Evolutionary conservation across 2,797 vertebrate genomes (phyloP).

Genomic region (Enteromius fasciolatus): DNA sequence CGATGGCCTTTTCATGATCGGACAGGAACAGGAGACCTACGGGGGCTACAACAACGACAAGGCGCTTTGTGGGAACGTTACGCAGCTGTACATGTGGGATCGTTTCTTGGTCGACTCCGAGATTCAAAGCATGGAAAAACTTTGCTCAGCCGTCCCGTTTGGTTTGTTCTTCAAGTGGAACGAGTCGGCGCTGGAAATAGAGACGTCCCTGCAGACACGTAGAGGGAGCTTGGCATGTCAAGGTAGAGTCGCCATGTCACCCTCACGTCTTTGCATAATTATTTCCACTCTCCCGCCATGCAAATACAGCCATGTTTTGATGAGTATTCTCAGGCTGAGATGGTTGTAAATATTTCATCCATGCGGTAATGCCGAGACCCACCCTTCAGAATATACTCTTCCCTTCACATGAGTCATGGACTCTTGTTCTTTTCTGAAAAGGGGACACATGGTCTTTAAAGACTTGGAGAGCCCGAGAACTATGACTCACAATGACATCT

Average conservation of each 20-base stretch:
- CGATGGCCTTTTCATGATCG: conserved; percentile 73
- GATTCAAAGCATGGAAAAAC: conserved; percentile 75
- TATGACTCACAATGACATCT: conserved; percentile 34
- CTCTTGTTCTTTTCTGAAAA: conserved; percentile 33
- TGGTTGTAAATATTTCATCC: conserved; percentile 76
- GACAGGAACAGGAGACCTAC: conserved; percentile 73
- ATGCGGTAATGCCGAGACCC: conserved; percentile 75
- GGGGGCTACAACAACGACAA: conserved; percentile 68
- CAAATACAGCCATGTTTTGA: conserved; percentile 63
- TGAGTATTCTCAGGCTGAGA: conserved; percentile 63
- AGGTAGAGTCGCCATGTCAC: conserved; percentile 65
- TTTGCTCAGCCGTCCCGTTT: conserved; percentile 69
- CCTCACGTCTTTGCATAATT: conserved; percentile 30
- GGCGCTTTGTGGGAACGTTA: conserved; percentile 78
- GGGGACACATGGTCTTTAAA: conserved; percentile 37
- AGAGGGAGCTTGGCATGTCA: conserved; percentile 70
- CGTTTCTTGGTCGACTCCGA: conserved; percentile 69
- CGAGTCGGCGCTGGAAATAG: conserved; percentile 67
- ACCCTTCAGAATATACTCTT: conserved; percentile 76
- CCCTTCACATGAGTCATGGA: conserved; percentile 61
- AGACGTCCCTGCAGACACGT: conserved; percentile 64
- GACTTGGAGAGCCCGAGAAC: conserved; percentile 28
- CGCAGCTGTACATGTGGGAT: conserved; percentile 80
- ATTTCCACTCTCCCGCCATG: conserved; percentile 40
- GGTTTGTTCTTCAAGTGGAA: conserved; percentile 79